These are phyloP conservation scores for Gymnarchus niloticus DNA, from an alignment of 2,113 vertebrate genomes.

Conservation along the genomic window DNA sequence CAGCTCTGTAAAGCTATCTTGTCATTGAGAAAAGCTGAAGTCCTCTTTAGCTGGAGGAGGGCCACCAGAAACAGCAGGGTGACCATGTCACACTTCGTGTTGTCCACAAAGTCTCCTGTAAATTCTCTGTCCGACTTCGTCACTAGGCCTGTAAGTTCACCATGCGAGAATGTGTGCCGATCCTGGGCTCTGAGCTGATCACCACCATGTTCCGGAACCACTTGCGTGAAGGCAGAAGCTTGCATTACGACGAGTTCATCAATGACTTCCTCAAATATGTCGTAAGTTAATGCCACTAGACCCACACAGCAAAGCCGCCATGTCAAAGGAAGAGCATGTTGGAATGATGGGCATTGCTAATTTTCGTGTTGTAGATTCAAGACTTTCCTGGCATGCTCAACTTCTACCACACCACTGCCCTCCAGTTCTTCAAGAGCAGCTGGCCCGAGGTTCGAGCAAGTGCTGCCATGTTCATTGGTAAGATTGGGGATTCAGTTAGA, in stretches of 20 bases:
- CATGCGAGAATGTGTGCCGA: constrained; percentile 75
- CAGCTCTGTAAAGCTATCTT: not conserved
- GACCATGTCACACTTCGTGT: not conserved
- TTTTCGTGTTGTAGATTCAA: constrained; percentile 63
- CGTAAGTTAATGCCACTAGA: constrained; percentile 55
- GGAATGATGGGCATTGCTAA: not conserved
- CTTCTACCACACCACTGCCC: constrained; percentile 75
- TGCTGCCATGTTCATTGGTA: constrained; percentile 81
- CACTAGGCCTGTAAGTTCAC: constrained; percentile 81
- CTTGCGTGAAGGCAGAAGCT: constrained; percentile 70
- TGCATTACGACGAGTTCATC: constrained; percentile 88
- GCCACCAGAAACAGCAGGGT: not conserved
- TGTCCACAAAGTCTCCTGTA: not conserved
- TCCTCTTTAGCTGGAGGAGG: not conserved
- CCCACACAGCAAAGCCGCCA: too few relatives aligned
- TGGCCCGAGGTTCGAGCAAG: constrained; percentile 79
- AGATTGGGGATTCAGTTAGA: not conserved
- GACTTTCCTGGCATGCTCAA: constrained; percentile 78
- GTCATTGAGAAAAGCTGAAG: not conserved
- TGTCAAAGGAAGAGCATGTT: too few relatives aligned
- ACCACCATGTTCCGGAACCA: constrained; percentile 76
- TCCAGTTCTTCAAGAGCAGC: constrained; percentile 89
- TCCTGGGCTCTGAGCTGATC: constrained; percentile 74
- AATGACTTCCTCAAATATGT: constrained; percentile 82
- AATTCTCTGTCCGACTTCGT: not conserved